Evolutionary conservation across 2,797 vertebrate genomes (phyloP).

Genomic region (Erpetoichthys calabaricus): DNA sequence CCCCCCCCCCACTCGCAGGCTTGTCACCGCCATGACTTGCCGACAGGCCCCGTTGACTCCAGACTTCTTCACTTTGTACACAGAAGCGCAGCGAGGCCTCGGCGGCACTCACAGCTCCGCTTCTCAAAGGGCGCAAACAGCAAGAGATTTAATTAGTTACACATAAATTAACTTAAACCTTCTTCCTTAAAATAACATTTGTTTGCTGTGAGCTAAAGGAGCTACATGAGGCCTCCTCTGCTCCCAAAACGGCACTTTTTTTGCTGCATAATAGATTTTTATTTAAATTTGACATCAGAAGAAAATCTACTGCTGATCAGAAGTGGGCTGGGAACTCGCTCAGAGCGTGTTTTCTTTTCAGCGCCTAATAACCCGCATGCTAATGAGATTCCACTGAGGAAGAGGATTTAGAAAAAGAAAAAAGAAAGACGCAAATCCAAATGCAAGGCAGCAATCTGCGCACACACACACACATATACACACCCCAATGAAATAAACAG

Average conservation of each 20-base stretch:
- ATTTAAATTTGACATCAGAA: conserved; percentile 65
- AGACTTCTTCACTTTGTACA: conserved; percentile 57
- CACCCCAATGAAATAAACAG: too few relatives aligned
- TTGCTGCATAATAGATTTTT: conserved; percentile 70
- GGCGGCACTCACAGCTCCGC: neutral
- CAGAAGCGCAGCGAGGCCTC: conserved; percentile 43
- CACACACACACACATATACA: too few relatives aligned
- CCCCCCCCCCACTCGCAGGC: too few relatives aligned
- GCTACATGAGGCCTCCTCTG: conserved; percentile 41
- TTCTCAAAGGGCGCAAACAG: conserved; percentile 54
- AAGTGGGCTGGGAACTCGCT: conserved; percentile 43
- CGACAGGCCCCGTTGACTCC: conserved; percentile 40
- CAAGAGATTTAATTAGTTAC: conserved; percentile 67
- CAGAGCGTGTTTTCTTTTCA: conserved; percentile 40
- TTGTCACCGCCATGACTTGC: conserved; percentile 26
- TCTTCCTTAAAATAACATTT: conserved; percentile 69
- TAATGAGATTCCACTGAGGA: conserved; percentile 45
- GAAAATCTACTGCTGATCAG: conserved; percentile 48
- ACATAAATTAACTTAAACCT: conserved; percentile 65
- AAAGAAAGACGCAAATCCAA: neutral
- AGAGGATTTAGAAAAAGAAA: conserved; percentile 22
- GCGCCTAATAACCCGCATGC: conserved; percentile 46
- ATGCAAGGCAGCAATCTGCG: too few relatives aligned
- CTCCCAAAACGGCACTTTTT: conserved; percentile 49
- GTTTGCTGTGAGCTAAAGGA: conserved; percentile 62